These are phyloP conservation scores for Gymnocheta viridis DNA, from an alignment of 2,888 invertebrate species.

Conservation along the genomic window DNA sequence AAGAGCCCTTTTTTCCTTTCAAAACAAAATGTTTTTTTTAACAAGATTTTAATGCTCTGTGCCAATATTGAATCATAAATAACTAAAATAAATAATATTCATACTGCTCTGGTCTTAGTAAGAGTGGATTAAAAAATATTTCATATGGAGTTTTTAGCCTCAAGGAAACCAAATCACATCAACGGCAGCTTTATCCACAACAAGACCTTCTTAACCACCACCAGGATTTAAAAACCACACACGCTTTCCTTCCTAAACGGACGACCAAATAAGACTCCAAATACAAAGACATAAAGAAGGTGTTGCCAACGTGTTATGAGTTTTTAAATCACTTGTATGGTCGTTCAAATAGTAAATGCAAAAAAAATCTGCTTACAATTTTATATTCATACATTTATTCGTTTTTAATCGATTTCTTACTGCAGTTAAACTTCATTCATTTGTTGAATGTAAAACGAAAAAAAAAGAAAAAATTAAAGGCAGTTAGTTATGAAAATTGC, in stretches of 20 bases:
- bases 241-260: slow-evolving; percentile 68
- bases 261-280: slow-evolving; percentile 16
- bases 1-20: neutral
- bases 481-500: slow-evolving; percentile 67
- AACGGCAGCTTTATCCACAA: slow-evolving; percentile 14
- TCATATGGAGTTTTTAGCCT: slow-evolving; percentile 41
- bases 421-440: slow-evolving; percentile 52
- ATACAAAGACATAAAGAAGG: slow-evolving; percentile 75
- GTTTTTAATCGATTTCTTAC: slow-evolving; percentile 79
- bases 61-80: slow-evolving; percentile 68
- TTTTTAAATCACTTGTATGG: slow-evolving; percentile 77
- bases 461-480: slow-evolving; percentile 33
- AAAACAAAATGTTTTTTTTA: neutral
- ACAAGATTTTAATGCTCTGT: slow-evolving; percentile 36
- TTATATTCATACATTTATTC: slow-evolving; percentile 77
- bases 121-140: slow-evolving; percentile 8
- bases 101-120: neutral
- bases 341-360: slow-evolving; percentile 36
- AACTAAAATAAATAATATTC: slow-evolving; percentile 72
- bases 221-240: slow-evolving; percentile 72
- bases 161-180: slow-evolving; percentile 51
- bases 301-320: slow-evolving; percentile 80
- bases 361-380: slow-evolving; percentile 37
- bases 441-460: slow-evolving; percentile 13
- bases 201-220: neutral